Percentiles rank a stretch among this genome's conserved stretches.
Conservation (phyloP, 2,113 vertebrate genomes). For the Dicrurus megarhynchus region DNA sequence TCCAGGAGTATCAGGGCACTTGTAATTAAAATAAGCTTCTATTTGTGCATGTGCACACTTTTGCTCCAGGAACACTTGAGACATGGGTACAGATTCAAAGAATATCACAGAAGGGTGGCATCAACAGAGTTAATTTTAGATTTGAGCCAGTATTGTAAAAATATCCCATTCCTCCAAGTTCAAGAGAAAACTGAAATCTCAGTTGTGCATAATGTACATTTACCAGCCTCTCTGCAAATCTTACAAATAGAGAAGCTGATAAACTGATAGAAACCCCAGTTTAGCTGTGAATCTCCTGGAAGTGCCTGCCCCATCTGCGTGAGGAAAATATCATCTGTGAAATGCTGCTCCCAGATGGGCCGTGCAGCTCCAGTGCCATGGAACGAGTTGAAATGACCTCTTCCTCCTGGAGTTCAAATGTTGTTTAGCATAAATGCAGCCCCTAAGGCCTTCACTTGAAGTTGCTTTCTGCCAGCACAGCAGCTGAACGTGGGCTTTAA, state of each 20-base stretch:
- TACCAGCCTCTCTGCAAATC: not conserved
- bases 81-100: not conserved
- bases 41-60: not conserved
- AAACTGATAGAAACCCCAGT: not conserved
- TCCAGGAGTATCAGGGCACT: not conserved
- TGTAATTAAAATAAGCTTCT: constrained; percentile 18
- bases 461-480: not conserved
- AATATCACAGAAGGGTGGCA: not conserved
- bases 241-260: not conserved
- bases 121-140: not conserved
- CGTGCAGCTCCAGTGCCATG: not conserved
- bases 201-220: not conserved
- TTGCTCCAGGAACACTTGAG: not conserved
- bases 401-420: not conserved
- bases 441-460: not conserved
- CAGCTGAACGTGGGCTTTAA: not conserved
- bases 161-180: not conserved
- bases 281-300: not conserved
- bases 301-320: not conserved
- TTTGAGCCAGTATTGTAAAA: not conserved
- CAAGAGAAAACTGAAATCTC: not conserved
- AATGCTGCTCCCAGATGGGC: not conserved
- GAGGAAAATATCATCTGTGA: not conserved
- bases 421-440: not conserved
- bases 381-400: not conserved